These are phyloP conservation scores for Cryptoblepharus egeriae DNA, from an alignment of 2,797 vertebrate species.

Conservation along the genomic window DNA sequence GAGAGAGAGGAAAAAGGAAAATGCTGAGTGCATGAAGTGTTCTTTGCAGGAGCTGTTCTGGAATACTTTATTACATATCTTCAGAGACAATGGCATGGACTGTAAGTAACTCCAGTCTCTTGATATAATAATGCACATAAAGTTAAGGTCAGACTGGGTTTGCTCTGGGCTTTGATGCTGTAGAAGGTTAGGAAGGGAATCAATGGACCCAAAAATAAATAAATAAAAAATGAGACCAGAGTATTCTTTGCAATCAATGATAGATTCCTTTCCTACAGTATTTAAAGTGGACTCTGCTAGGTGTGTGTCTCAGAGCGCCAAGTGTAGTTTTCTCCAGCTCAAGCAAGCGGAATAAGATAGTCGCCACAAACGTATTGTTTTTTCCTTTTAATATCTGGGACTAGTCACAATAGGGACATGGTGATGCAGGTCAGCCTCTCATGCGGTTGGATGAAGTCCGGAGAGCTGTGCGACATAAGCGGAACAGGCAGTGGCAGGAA, in stretches of 20 bases:
- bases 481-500: slow-evolving; percentile 36
- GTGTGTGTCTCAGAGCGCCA: slow-evolving; percentile 85
- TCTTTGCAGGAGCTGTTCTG: slow-evolving; percentile 79
- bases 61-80: slow-evolving; percentile 82
- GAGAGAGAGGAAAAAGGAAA: slow-evolving; percentile 65
- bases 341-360: slow-evolving; percentile 72
- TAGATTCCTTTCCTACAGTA: slow-evolving; percentile 79
- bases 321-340: slow-evolving; percentile 84
- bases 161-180: slow-evolving; percentile 91
- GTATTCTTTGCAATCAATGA: slow-evolving; percentile 89
- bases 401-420: slow-evolving; percentile 6
- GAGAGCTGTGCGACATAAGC: slow-evolving; percentile 17
- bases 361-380: slow-evolving; percentile 69
- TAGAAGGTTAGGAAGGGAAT: slow-evolving; percentile 92
- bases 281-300: slow-evolving; percentile 90
- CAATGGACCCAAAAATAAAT: slow-evolving; percentile 88
- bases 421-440: slow-evolving; percentile 46
- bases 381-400: slow-evolving; percentile 65
- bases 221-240: slow-evolving; percentile 86
- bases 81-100: slow-evolving; percentile 78
- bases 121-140: slow-evolving; percentile 87
- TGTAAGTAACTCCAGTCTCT: slow-evolving; percentile 82
- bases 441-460: slow-evolving; percentile 55
- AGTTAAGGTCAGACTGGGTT: slow-evolving; percentile 93
- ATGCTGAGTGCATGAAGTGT: slow-evolving; percentile 74